Base-by-base conservation (phyloP, 1,140 invertebrate species). In the Zophobas morio region DNA sequence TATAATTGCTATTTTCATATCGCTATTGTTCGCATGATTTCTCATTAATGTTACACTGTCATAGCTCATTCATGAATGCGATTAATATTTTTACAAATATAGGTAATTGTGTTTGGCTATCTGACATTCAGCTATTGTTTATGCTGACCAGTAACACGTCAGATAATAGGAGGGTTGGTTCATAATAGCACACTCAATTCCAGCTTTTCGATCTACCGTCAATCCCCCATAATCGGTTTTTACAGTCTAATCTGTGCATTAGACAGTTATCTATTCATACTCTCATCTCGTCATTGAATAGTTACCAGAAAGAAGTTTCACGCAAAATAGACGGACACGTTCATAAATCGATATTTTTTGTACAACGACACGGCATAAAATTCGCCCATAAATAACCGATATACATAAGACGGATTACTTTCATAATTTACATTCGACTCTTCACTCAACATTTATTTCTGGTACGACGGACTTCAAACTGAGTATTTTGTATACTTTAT, bases 21-120 rank as follows among this genome's bases (percentile, higher is more conserved):
- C 77, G 72, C 40, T 49, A 72, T 79, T 72, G 42, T 46, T 54
- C 40, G 56, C 46, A 8, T 47, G 70, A 51, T 79, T 76, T 76
- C 75, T 72, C 66, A 76, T 76, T 73, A 77, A 76, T 49, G 66
- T 42, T 51, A 79, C 78, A 76, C 74, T 76, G 75, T 76, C 74
- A 76, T 74, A 79, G 74, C 66, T 70, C 74, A 79, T 66, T 73
- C 75, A 76, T 77, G 74, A 75, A 77, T 75, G 78, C 74, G 80
- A 82, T 82, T 82, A 81, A 75, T 81, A 82, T 82, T 82, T 82
- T 82, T 82, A 74, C 78, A 74, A 82, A 82, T 82, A 77, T 79
- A 79, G 81, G 74, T 82, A 82, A 82, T 82, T 82, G 81, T 81
- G 80, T 82, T 78, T 70, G 76, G 53, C 78, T 82, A 82, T 82